phyloP scores from a whole-genome alignment of 2,113 vertebrate genomes.

The Heptranchias perlo region DNA sequence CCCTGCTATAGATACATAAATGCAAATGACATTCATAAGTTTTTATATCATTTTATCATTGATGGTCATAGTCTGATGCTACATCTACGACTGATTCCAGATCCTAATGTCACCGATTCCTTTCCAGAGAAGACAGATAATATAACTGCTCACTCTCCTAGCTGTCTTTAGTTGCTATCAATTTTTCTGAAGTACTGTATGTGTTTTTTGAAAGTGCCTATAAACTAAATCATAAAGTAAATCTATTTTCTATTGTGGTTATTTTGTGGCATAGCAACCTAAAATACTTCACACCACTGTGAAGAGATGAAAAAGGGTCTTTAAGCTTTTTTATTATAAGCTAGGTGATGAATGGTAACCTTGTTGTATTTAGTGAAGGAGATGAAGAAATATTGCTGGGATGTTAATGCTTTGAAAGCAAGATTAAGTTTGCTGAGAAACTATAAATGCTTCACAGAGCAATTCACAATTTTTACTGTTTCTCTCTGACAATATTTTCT shows the following conservation, averaged over 20 bases:
- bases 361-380: background rate
- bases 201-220: background rate
- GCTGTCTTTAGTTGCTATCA: background rate
- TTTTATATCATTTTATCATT: background rate
- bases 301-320: background rate
- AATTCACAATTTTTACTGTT: background rate
- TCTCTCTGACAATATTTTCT: background rate
- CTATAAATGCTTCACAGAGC: background rate
- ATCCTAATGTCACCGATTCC: background rate
- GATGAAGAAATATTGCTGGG: constrained; percentile 6
- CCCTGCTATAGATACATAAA: background rate
- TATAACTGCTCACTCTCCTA: background rate
- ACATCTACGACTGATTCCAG: background rate
- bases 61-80: background rate
- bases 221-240: background rate
- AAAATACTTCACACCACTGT: background rate
- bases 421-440: background rate
- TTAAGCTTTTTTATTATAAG: background rate
- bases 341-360: background rate
- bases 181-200: background rate
- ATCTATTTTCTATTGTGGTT: background rate
- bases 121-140: background rate
- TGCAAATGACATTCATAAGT: too few relatives aligned
- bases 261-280: background rate
- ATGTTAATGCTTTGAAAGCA: background rate